A percentile compares a stretch with the other conserved stretches of the same genome.
Conservation (phyloP, 2,797 vertebrate species). For the Columba guinea region DNA sequence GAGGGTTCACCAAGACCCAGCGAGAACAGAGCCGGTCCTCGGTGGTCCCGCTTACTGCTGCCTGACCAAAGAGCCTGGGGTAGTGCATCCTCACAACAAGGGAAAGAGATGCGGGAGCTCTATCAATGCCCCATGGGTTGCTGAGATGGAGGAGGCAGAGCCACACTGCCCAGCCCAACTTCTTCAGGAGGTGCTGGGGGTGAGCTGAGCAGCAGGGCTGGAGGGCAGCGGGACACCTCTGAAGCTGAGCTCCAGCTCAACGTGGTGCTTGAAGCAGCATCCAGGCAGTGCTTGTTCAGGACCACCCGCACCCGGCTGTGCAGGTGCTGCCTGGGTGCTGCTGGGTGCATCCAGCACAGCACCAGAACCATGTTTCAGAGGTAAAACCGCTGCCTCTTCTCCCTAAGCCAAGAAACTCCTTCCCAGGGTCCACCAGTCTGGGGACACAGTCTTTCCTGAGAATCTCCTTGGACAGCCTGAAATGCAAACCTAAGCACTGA, state of each 20-base stretch:
- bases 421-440: neutral
- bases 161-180: neutral
- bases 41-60: neutral
- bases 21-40: fast-evolving
- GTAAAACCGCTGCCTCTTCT: neutral
- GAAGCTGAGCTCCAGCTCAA: neutral
- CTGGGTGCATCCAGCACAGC: neutral
- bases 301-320: neutral
- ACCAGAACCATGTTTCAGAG: neutral
- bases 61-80: fast-evolving
- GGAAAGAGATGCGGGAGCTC: neutral
- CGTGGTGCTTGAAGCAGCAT: fast-evolving
- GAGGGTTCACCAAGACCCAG: neutral
- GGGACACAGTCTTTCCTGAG: neutral
- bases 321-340: neutral
- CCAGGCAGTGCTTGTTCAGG: fast-evolving
- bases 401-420: neutral
- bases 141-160: neutral
- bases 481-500: neutral
- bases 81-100: fast-evolving
- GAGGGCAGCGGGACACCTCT: neutral
- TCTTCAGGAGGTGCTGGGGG: neutral
- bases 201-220: neutral
- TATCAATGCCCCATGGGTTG: neutral
- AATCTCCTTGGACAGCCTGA: neutral